phyloP scores from a whole-genome alignment of 2,797 vertebrate genomes.

The Anguilla obscura region DNA sequence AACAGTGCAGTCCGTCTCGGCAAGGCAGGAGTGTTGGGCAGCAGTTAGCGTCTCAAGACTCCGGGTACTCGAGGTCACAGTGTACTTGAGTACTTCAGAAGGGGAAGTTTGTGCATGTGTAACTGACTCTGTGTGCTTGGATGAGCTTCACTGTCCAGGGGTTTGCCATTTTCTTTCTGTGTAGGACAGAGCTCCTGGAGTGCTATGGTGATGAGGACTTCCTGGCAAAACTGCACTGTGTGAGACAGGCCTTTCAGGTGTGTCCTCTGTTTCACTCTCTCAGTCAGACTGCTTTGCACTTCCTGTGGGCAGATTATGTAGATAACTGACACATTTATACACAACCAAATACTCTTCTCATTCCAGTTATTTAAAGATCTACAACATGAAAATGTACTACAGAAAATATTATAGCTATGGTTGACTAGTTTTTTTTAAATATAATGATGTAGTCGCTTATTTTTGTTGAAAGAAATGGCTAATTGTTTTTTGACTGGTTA shows the following conservation, averaged over 20 bases:
- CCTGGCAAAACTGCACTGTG: constrained; percentile 91
- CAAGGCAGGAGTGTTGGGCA: neutral
- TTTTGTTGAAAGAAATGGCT: too few species aligned
- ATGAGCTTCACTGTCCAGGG: neutral
- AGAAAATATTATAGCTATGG: too few species aligned
- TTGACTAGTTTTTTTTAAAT: too few species aligned
- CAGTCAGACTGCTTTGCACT: neutral
- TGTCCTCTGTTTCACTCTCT: constrained; percentile 32
- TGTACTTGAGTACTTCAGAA: neutral
- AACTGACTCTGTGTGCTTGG: neutral
- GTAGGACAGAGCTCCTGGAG: constrained; percentile 90
- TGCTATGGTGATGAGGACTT: constrained; percentile 96
- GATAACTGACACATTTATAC: neutral
- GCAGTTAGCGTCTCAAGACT: neutral
- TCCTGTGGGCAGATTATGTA: neutral
- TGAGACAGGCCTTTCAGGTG: constrained; percentile 95
- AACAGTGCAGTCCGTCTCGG: constrained; percentile 23
- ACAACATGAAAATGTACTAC: too few species aligned
- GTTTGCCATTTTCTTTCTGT: constrained; percentile 27
- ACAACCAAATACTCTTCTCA: neutral
- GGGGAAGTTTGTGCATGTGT: neutral
- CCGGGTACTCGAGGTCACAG: neutral
- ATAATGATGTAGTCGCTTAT: too few species aligned
- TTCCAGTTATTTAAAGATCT: neutral
- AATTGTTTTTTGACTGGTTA: neutral